Evolutionary conservation across 2,113 vertebrate genomes (phyloP).

Genomic region (Pomatostomus ruficeps): DNA sequence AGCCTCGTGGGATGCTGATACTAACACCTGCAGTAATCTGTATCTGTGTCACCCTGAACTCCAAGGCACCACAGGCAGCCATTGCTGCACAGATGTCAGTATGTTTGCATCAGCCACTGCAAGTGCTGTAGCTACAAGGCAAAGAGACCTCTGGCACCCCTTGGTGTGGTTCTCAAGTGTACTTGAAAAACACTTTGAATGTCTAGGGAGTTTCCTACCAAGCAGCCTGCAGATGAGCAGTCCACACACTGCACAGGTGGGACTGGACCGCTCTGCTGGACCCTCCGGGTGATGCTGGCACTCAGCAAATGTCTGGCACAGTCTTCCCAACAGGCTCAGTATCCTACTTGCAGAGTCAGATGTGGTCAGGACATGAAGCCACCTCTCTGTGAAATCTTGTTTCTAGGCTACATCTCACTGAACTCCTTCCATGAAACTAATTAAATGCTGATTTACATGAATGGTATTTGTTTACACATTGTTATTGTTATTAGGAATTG

Average conservation of each 20-base stretch:
- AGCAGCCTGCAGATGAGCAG: background rate
- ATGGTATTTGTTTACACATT: background rate
- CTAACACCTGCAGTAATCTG: background rate
- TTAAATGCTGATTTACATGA: conserved; percentile 26
- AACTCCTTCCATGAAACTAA: background rate
- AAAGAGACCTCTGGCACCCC: background rate
- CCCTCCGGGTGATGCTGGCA: background rate
- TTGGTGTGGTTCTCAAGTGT: background rate
- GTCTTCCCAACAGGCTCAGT: background rate
- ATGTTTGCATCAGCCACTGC: background rate
- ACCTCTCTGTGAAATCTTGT: background rate
- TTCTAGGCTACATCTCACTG: background rate
- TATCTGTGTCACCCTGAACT: background rate
- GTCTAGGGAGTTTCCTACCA: background rate
- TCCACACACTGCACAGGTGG: accelerated
- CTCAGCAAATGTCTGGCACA: background rate
- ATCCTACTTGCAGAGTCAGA: background rate
- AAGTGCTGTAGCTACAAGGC: background rate
- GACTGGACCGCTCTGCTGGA: background rate
- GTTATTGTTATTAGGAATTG: background rate
- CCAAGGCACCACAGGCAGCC: background rate
- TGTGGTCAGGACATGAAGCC: background rate
- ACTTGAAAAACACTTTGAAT: background rate
- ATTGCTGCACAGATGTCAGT: accelerated
- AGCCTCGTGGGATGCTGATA: background rate